Evolutionary conservation across 2,888 invertebrate genomes (phyloP).

Genomic region (Acrocera orbiculus): DNA sequence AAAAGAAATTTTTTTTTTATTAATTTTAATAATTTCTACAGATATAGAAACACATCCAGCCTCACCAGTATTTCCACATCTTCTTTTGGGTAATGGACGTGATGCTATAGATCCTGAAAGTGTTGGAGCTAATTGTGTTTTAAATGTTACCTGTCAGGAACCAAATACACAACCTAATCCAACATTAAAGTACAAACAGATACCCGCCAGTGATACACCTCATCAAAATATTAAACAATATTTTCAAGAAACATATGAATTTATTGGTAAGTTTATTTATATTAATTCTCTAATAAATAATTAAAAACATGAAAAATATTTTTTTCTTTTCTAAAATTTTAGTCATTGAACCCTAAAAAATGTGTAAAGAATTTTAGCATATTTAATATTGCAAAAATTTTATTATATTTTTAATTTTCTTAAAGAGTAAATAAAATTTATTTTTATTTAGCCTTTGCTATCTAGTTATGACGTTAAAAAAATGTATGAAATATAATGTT

Average conservation of each 20-base stretch:
- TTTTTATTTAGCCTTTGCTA: too few relatives aligned
- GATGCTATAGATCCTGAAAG: conserved; percentile 57
- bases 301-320: too few relatives aligned
- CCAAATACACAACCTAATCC: conserved; percentile 46
- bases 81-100: conserved; percentile 65
- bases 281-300: neutral
- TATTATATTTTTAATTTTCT: too few relatives aligned
- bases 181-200: conserved; percentile 46
- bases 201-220: conserved; percentile 67
- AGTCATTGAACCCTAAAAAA: too few relatives aligned
- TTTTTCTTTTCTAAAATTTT: too few relatives aligned
- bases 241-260: conserved; percentile 71
- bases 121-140: conserved; percentile 57
- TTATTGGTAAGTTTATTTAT: conserved; percentile 50
- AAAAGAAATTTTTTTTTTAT: too few relatives aligned
- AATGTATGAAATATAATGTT: too few relatives aligned
- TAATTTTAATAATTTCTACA: too few relatives aligned
- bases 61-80: conserved; percentile 60
- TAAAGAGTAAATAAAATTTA: too few relatives aligned
- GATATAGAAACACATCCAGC: conserved; percentile 60
- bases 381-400: too few relatives aligned
- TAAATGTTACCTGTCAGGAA: conserved; percentile 64
- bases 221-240: conserved; percentile 76
- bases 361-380: too few relatives aligned
- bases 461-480: too few relatives aligned